phyloP scores from a whole-genome alignment of 2,797 vertebrate species.

The Pelochelys cantorii region DNA sequence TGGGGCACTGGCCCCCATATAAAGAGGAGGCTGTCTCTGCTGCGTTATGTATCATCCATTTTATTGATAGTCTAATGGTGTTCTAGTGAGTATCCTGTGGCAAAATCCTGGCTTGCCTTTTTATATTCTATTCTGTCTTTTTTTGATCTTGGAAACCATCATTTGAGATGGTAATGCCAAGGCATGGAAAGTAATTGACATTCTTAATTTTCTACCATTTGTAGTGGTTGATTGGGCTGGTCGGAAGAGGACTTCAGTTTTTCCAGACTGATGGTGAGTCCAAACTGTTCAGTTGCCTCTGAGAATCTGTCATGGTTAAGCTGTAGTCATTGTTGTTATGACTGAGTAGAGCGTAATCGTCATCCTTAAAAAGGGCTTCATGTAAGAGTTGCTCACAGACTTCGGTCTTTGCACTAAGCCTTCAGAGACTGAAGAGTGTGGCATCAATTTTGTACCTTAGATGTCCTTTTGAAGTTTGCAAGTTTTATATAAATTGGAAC shows the following conservation, averaged over 20 bases:
- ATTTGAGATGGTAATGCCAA: neutral
- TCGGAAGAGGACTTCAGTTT: neutral
- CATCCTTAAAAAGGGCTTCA: neutral
- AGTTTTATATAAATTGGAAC: no score
- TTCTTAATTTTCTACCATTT: neutral
- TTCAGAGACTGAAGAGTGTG: no score
- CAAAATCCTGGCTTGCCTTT: neutral
- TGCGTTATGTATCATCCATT: neutral
- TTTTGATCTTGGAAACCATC: neutral
- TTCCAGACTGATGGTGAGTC: neutral
- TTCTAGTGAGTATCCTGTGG: neutral
- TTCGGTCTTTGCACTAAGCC: no score
- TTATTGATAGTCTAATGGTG: neutral
- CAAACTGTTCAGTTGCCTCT: neutral
- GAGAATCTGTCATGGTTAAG: neutral
- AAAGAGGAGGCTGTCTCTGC: neutral
- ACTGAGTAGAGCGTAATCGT: neutral
- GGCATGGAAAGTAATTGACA: neutral
- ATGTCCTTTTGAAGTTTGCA: no score
- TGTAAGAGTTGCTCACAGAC: no score
- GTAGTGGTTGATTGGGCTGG: neutral
- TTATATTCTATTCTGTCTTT: neutral
- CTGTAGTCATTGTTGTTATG: neutral
- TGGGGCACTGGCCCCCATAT: neutral
- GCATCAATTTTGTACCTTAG: no score